Percentiles rank a stretch among this genome's conserved stretches.
Evolutionary conservation across 2,888 invertebrate species (phyloP).

Genomic region (Cephus pulcher): DNA sequence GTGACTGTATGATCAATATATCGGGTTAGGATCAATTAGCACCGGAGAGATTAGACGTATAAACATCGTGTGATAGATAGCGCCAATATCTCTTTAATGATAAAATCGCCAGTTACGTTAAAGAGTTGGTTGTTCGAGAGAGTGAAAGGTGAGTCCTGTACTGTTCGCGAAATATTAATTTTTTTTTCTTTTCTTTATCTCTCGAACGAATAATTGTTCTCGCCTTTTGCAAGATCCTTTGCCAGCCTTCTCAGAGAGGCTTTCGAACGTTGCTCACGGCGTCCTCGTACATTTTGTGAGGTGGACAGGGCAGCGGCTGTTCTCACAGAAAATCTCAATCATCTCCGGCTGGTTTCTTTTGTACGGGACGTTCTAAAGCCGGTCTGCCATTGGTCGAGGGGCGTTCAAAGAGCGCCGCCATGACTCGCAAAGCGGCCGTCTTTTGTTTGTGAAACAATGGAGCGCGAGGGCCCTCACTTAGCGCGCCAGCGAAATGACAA

Average conservation of each 20-base stretch:
- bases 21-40: background rate
- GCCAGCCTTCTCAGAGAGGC: background rate
- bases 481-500: conserved; percentile 58
- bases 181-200: background rate
- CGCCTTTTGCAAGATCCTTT: background rate
- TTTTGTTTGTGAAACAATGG: conserved; percentile 67
- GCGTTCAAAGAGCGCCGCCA: conserved; percentile 65
- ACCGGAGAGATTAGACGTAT: background rate
- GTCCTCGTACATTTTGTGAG: conserved; percentile 4
- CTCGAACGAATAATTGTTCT: background rate
- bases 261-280: background rate
- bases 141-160: background rate
- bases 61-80: background rate
- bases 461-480: conserved; percentile 56
- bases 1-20: background rate
- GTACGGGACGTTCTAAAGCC: conserved; percentile 54
- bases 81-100: background rate
- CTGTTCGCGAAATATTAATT: background rate
- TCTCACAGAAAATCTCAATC: conserved; percentile 59
- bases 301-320: conserved; percentile 1
- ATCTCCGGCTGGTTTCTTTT: conserved; percentile 56
- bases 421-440: conserved; percentile 62
- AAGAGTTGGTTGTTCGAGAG: background rate
- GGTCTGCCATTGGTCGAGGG: conserved; percentile 60
- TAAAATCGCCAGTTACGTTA: background rate